phyloP scores from a whole-genome alignment of 2,888 invertebrate genomes.

The Papilio demoleus region DNA sequence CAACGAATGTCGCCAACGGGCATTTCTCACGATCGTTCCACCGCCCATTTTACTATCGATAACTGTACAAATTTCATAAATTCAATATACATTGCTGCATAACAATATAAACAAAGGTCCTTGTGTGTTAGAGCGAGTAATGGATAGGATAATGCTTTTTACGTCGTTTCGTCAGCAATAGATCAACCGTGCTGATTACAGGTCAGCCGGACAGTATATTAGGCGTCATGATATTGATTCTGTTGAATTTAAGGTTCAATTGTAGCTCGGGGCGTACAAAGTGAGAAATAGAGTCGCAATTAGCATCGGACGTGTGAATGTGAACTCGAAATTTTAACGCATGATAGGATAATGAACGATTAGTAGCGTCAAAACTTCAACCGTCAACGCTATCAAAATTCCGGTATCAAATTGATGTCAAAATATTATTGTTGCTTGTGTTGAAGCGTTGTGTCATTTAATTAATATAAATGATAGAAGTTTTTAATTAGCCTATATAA shows the following conservation, averaged over 20 bases:
- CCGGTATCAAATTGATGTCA: not conserved
- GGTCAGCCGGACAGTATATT: conserved; percentile 65
- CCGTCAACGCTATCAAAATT: not conserved
- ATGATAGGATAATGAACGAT: conserved; percentile 46
- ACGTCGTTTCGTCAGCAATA: not conserved
- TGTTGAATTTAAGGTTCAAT: conserved; percentile 59
- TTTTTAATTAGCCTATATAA: not conserved
- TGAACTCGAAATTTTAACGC: conserved; percentile 33
- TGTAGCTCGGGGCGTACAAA: conserved; percentile 50
- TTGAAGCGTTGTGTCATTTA: not conserved
- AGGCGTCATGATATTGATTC: conserved; percentile 67
- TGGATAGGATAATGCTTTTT: conserved; percentile 14
- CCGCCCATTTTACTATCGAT: conserved; percentile 43
- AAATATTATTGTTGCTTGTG: not conserved
- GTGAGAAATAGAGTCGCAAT: conserved; percentile 44
- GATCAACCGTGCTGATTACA: conserved; percentile 51
- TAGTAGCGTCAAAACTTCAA: conserved; percentile 47
- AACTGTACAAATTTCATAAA: conserved; percentile 33
- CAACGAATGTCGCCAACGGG: conserved; percentile 62
- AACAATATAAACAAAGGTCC: not conserved
- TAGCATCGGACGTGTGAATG: conserved; percentile 43
- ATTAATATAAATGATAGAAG: not conserved
- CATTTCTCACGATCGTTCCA: conserved; percentile 66
- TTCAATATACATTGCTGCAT: conserved; percentile 30
- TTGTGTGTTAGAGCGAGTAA: not conserved